phyloP scores from a whole-genome alignment of 2,888 invertebrate species.

The Idaea dimidiata region DNA sequence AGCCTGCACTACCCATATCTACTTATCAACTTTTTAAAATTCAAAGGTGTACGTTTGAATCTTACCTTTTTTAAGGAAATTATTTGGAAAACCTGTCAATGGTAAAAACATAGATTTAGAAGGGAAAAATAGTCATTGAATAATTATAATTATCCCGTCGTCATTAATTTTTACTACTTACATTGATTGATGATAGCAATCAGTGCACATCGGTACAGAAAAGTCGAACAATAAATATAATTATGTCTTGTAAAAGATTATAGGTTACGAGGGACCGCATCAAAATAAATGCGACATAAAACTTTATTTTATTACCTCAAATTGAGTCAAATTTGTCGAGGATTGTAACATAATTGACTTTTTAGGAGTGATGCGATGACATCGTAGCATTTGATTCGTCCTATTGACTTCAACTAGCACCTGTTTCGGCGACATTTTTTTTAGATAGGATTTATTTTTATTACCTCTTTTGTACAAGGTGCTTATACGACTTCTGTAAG shows the following conservation, averaged over 20 bases:
- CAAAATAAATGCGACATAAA: conserved; percentile 78
- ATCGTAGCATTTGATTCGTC: conserved; percentile 5
- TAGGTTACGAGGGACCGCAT: conserved; percentile 61
- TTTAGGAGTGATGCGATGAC: conserved; percentile 34
- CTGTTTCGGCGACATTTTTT: background rate
- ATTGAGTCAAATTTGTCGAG: conserved; percentile 77
- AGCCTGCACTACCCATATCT: too few relatives aligned
- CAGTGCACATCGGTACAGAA: conserved; percentile 17
- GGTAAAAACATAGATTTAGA: background rate
- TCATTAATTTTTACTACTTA: conserved; percentile 21
- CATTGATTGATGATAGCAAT: conserved; percentile 27
- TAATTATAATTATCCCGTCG: conserved; percentile 45
- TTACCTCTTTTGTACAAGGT: too few relatives aligned
- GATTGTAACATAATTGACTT: conserved; percentile 64
- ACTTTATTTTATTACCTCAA: conserved; percentile 76
- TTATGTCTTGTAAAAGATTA: conserved; percentile 56
- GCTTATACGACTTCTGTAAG: too few relatives aligned
- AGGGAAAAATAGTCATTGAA: background rate
- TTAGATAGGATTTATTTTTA: background rate
- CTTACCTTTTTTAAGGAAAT: background rate
- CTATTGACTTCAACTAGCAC: background rate
- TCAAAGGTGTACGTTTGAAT: too few relatives aligned
- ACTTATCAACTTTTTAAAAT: too few relatives aligned
- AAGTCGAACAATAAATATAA: background rate
- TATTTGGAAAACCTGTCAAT: background rate